Conservation (phyloP, 2,888 invertebrate genomes). For the Archaeoteleia sp. region DNA sequence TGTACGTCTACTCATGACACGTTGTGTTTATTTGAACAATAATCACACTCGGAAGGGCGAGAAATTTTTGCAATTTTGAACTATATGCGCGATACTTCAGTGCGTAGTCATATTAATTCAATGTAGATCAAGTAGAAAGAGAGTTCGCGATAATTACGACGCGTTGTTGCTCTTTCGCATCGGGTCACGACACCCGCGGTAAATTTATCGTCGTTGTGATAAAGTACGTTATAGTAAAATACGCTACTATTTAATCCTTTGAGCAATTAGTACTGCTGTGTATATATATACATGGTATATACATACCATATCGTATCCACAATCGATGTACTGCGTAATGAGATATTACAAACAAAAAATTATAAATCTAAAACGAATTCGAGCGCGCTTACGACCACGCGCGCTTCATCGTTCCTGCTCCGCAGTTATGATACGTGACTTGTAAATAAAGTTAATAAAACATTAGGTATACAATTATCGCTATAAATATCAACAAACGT, state of each 20-base stretch:
- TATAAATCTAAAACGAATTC: slow-evolving; percentile 19
- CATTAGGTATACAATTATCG: slow-evolving; percentile 46
- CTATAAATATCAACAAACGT: slow-evolving; percentile 47
- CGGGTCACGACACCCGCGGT: slow-evolving; percentile 60
- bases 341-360: slow-evolving; percentile 35
- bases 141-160: slow-evolving; percentile 49
- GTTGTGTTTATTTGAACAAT: slow-evolving; percentile 13
- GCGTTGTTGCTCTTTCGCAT: slow-evolving; percentile 58
- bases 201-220: slow-evolving; percentile 74
- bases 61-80: slow-evolving; percentile 30
- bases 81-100: slow-evolving; percentile 36
- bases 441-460: slow-evolving; percentile 49
- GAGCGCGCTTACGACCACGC: slow-evolving; percentile 21
- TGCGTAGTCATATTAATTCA: slow-evolving; percentile 43
- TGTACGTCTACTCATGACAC: slow-evolving; percentile 10
- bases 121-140: slow-evolving; percentile 48
- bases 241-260: slow-evolving; percentile 73
- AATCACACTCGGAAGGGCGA: slow-evolving; percentile 18
- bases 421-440: slow-evolving; percentile 44
- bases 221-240: slow-evolving; percentile 70
- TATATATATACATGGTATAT: slow-evolving; percentile 67
- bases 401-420: slow-evolving; percentile 45
- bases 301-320: slow-evolving; percentile 54
- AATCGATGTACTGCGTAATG: slow-evolving; percentile 71
- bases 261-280: slow-evolving; percentile 71